Evolutionary conservation across 2,113 vertebrate genomes (phyloP).

Genomic region (Myotis davidii): DNA sequence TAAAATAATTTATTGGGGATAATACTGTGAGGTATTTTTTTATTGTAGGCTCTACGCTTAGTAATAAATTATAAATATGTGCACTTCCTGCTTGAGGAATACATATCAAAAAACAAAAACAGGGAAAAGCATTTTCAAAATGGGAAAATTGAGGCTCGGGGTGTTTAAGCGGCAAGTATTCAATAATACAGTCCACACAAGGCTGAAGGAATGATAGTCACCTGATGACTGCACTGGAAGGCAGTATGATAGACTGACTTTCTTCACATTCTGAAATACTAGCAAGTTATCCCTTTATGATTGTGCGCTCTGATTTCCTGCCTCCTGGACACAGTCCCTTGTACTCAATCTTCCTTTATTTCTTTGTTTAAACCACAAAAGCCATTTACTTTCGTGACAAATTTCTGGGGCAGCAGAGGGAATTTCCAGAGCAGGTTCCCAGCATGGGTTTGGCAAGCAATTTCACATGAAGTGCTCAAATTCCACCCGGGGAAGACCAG

Average conservation of each 20-base stretch:
- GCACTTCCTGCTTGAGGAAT: neutral
- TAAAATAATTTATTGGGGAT: neutral
- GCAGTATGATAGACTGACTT: neutral
- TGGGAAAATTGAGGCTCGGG: neutral
- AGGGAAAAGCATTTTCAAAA: neutral
- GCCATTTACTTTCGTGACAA: neutral
- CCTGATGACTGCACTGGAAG: neutral
- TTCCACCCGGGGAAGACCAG: neutral
- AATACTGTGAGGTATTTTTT: neutral
- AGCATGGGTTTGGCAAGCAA: neutral
- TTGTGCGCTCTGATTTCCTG: neutral
- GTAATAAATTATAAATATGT: neutral
- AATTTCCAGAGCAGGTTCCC: neutral
- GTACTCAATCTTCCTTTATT: neutral
- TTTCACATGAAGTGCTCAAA: neutral
- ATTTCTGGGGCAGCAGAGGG: neutral
- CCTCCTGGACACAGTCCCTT: neutral
- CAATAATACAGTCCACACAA: neutral
- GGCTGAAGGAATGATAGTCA: neutral
- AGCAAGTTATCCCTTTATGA: neutral
- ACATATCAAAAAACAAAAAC: neutral
- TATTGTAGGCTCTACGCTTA: neutral
- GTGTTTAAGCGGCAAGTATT: neutral
- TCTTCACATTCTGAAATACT: neutral
- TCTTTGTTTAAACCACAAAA: slow-evolving; percentile 4